phyloP scores from a whole-genome alignment of 2,797 vertebrate species.

The Pantherophis vulpinus region DNA sequence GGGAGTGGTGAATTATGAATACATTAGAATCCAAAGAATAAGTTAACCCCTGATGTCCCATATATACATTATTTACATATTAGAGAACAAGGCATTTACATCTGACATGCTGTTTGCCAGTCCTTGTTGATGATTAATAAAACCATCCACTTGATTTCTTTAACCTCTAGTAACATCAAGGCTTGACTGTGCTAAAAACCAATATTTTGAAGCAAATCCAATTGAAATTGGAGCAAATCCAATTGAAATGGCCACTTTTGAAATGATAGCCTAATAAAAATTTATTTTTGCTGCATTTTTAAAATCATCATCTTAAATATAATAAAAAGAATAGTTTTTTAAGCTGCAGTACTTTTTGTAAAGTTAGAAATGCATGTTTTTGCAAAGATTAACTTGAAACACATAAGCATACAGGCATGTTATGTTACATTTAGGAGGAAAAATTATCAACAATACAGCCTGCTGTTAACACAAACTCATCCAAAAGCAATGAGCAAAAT shows the following conservation, averaged over 20 bases:
- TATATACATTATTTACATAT: too few species aligned
- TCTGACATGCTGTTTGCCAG: background rate
- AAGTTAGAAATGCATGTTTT: background rate
- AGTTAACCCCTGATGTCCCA: too few species aligned
- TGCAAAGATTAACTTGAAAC: background rate
- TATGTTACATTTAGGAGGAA: background rate
- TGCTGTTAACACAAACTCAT: background rate
- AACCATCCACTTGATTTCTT: background rate
- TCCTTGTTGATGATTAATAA: background rate
- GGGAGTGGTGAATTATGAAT: too few species aligned
- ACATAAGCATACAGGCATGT: background rate
- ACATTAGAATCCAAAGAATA: too few species aligned
- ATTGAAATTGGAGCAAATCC: background rate
- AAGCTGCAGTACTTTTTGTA: background rate
- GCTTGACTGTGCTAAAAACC: background rate
- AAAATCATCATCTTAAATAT: background rate
- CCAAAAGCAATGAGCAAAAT: background rate
- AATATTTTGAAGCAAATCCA: background rate
- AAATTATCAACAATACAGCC: background rate
- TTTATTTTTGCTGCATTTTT: background rate
- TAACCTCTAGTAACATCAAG: background rate
- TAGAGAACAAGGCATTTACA: too few species aligned
- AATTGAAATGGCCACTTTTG: background rate
- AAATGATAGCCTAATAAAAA: background rate
- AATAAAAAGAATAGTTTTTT: background rate